phyloP scores from a whole-genome alignment of 1,140 invertebrate species.

The Alviniconcha marisindica region DNA sequence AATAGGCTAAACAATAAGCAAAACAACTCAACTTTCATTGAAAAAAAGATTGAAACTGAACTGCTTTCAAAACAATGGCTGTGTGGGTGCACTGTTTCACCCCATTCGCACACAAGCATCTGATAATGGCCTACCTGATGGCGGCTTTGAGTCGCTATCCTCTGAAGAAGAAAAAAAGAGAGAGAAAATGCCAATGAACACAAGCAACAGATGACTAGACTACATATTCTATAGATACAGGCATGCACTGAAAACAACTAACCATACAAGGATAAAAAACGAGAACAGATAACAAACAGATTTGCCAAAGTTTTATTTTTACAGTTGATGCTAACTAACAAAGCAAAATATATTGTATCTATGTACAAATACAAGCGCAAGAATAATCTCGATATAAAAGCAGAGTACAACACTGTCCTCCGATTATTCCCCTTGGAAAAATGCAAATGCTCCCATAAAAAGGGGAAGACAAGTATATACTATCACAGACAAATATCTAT shows the following conservation, averaged over 20 bases:
- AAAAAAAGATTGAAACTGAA: no score
- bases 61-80: neutral
- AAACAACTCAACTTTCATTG: no score
- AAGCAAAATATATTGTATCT: no score
- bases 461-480: no score
- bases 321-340: no score
- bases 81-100: neutral
- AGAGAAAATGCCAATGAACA: neutral
- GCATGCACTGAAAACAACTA: neutral
- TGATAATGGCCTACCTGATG: constrained; percentile 7
- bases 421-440: no score
- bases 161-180: constrained; percentile 17
- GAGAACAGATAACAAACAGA: neutral
- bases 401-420: no score
- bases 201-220: neutral
- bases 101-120: neutral
- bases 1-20: neutral
- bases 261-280: neutral
- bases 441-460: no score
- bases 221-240: neutral
- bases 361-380: no score
- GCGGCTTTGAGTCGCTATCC: constrained; percentile 1
- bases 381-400: no score
- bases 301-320: no score
- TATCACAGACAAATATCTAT: no score